Base-by-base conservation (phyloP, 2,888 invertebrate genomes). In the Dryocosmus kuriphilus region DNA sequence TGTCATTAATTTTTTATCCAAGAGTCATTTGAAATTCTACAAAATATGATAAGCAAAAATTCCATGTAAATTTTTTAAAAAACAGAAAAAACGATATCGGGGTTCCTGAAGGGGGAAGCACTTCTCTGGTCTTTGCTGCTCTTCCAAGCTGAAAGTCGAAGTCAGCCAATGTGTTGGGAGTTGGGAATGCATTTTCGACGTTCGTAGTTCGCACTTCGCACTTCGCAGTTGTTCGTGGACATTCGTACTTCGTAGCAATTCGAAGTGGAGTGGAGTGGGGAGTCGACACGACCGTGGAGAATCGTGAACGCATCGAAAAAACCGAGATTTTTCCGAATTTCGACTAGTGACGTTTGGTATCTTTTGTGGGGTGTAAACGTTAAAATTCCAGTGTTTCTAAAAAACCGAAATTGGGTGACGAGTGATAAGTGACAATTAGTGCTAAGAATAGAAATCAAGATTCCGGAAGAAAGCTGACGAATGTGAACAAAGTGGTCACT, bases 401-500 rank as follows among this genome's bases (percentile, higher is more conserved):
- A 55, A 55, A 22, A 22, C 22, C 22, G n/a, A 22, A 2, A 22
- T 9, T 55, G 3, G 22, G 55, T 22, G 55, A 22, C 55, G 55
- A 55, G 22, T 22, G 55, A 55, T 55, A n/a, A 55, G 55, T 30
- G 27, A 51, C 46, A 30, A 14, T 14, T n/a, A 71, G 71, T 30
- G 51, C 51, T 71, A 32, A 51, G 11, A 55, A 51, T 55, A 71
- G 51, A 51, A 71, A 51, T 30, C 51, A 71, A 71, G 71, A 71
- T 71, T 55, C n/a, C 24, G 30, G 51, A 71, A 51, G 71, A 51
- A 51, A 71, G 71, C 71, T 71, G 71, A 71, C 51, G 71, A 71
- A 71, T 71, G 71, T 71, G 71, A 71, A 55, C 27, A 27, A 55
- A 71, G 51, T 55, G 71, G 71, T 51, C n/a, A 51, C 11, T 41